Base-by-base conservation (phyloP, 2,797 vertebrate species). In the Characodon lateralis region DNA sequence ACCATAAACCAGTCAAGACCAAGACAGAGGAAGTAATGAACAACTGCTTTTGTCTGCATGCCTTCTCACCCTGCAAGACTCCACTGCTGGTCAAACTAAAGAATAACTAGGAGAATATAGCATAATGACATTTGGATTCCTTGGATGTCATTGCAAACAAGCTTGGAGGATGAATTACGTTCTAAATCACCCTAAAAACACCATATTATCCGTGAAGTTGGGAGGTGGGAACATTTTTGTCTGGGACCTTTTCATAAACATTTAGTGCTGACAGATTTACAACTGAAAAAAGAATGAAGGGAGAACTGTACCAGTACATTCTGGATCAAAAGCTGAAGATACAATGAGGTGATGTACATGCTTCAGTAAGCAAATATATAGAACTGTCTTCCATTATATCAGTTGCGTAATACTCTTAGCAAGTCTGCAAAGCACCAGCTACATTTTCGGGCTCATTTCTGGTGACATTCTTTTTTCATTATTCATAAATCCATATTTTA, bases 401-500 rank as follows among this genome's bases (percentile, higher is more conserved):
- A 0, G 78, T 77, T 84, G 58, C 58, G 77, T 72, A 80, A 80
- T 68, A 35, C 56, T 43, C 35, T 78, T 35, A n/a, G 24, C 56
- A 51, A 13, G 2, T 48, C 14, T 81, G 69, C 53, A 76, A 78
- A 81, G 61, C 50, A 53, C 72, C 22, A 58, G 72, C 71, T 46
- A 12, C 12, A 65, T 59, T 85, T 61, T 68, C 74, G 16, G 56
- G 85, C 76, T 85, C 65, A 63, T 68, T 71, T 82, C 80, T 82
- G 61, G 69, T 70, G 73, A 69, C 75, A 61, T 69, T 35, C 71
- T 83, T 84, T 83, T 82, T 76, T 83, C 74, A 88, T 78, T 78
- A 87, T 88, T 89, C 89, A 77, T 76, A 56, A 77, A 84, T 88
- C 77, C 72, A 85, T 78, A 83, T 86, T 90, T 86, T 75, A 90